Conservation (phyloP, 2,113 vertebrate species). For the Labeo rohita region DNA sequence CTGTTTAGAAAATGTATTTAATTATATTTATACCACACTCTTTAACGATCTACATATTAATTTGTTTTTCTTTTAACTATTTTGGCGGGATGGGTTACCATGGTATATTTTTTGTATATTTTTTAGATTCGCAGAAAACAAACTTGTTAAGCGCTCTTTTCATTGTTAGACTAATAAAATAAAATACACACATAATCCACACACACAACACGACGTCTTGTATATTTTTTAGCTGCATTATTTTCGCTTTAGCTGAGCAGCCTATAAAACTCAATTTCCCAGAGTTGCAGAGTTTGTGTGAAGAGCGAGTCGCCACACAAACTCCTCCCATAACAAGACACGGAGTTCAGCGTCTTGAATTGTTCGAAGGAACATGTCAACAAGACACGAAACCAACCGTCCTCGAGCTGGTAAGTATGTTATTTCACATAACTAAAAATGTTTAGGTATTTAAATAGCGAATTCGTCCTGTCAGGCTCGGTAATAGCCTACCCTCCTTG, state of each 20-base stretch:
- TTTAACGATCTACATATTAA: not conserved
- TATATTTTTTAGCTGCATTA: not conserved
- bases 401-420: slow-evolving; percentile 9
- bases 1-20: too few relatives aligned
- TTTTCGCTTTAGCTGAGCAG: not conserved
- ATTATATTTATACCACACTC: not conserved
- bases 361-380: not conserved
- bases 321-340: slow-evolving; percentile 28
- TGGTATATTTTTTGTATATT: not conserved
- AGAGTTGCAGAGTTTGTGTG: slow-evolving; percentile 12
- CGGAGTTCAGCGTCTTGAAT: slow-evolving; percentile 28
- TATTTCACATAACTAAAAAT: not conserved
- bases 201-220: not conserved
- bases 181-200: not conserved
- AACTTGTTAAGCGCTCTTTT: not conserved
- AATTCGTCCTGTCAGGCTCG: not conserved
- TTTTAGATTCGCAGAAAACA: not conserved
- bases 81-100: not conserved
- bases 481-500: not conserved
- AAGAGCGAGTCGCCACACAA: not conserved
- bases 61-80: not conserved
- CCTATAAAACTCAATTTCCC: slow-evolving; percentile 24
- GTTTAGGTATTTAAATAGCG: not conserved
- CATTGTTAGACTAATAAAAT: not conserved
- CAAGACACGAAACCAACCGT: not conserved